Conservation (phyloP, 2,113 vertebrate species). For the Sinocyclocheilus maitianheensis region DNA sequence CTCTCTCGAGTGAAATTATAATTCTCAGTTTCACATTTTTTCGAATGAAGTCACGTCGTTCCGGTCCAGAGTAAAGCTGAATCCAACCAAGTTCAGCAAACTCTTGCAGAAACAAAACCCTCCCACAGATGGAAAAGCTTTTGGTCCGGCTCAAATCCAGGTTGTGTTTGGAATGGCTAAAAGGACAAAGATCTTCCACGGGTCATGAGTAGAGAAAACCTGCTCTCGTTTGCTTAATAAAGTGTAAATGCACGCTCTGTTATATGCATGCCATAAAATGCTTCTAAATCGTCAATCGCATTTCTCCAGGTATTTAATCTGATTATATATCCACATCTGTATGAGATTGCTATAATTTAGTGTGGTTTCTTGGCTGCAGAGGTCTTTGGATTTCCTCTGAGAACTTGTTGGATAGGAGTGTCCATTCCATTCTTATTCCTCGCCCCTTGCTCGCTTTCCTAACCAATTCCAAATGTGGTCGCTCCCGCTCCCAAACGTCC, state of each 20-base stretch:
- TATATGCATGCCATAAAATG: background rate
- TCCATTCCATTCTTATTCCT: conserved; percentile 34
- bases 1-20: conserved; percentile 10
- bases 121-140: conserved; percentile 32
- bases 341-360: conserved; percentile 23
- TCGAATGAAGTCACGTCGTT: conserved; percentile 14
- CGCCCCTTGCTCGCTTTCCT: conserved; percentile 6
- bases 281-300: background rate
- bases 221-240: background rate
- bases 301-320: conserved; percentile 15
- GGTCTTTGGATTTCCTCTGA: conserved; percentile 49
- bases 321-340: background rate
- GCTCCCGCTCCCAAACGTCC: conserved; percentile 45
- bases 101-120: background rate
- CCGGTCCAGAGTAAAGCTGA: conserved; percentile 1
- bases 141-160: conserved; percentile 6
- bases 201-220: conserved; percentile 17
- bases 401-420: conserved; percentile 38
- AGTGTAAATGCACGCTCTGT: background rate
- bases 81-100: conserved; percentile 25
- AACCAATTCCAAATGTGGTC: conserved; percentile 54
- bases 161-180: background rate
- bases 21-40: conserved; percentile 7
- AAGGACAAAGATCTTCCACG: background rate
- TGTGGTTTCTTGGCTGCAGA: conserved; percentile 22